Base-by-base conservation (phyloP, 2,888 invertebrate species). In the Tigriopus californicus region DNA sequence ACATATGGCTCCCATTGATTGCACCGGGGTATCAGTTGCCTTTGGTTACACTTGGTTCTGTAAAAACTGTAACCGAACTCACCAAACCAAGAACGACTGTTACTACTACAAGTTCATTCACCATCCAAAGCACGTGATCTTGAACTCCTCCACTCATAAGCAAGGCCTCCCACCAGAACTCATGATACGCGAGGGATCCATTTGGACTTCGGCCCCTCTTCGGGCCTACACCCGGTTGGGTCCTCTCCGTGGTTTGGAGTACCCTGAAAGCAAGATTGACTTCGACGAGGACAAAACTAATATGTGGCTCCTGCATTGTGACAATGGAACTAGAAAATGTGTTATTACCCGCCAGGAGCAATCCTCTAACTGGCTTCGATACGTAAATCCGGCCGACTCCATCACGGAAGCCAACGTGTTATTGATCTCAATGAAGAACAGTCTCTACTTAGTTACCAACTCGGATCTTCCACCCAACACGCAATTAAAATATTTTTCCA, bases 1-100 rank as follows among this genome's bases (percentile, higher is more conserved):
- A 18, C 40, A 41, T 8, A 41, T 40, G 18, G 54, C 41, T 18
- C 54, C 54, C n/a, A 54, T 54, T 41, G 54, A 54, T 41, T 54
- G 54, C 15, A 54, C 54, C 13, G 54, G 54, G 15, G 41, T 54
- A 18, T 11, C 54, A 15, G n/a, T 41, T 11, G 18, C 54, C 3
- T 54, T 54, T 15, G 15, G 15, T 8, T 15, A 40, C 10, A 18
- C 54, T 13, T 54, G 54, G 54, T 20, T 20, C 13, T 54, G 54
- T 4, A 54, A 41, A 18, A 33, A 25, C 41, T 54, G 54, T 15
- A 18, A 40, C 6, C 18, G 18, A 15, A n/a, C 13, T n/a, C 54
- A 54, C 15, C 18, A 6, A 15, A 20, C 20, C 18, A 54, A 54
- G 4, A 20, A n/a, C 15, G 54, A 54, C 2, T 54, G 54, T 54